Evolutionary conservation across 1,140 invertebrate species (phyloP).

Genomic region (Euwallacea fornicatus): DNA sequence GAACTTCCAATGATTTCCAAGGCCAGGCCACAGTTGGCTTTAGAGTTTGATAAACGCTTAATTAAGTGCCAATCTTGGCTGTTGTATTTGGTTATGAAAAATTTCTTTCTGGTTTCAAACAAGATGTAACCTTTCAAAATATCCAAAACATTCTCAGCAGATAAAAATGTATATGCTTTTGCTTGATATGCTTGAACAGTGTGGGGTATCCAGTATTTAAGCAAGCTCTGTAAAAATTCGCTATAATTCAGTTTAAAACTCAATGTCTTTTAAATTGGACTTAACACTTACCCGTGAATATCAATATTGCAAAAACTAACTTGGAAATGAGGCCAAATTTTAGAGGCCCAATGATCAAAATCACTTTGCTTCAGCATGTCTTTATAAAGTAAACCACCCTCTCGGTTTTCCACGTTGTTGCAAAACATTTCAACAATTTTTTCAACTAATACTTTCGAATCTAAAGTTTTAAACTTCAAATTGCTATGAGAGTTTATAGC

Average conservation of each 20-base stretch:
- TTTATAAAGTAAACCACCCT: constrained; percentile 40
- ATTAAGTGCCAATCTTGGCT: neutral
- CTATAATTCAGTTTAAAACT: constrained; percentile 29
- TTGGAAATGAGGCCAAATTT: constrained; percentile 38
- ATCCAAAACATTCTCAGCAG: constrained; percentile 8
- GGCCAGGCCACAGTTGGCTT: neutral
- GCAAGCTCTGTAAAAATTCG: constrained; percentile 41
- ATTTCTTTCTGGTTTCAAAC: constrained; percentile 33
- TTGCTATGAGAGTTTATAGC: no score
- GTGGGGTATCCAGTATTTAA: constrained; percentile 42
- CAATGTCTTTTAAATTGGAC: constrained; percentile 9
- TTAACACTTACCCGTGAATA: constrained; percentile 42
- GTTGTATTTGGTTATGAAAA: constrained; percentile 5
- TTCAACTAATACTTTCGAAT: constrained; percentile 6
- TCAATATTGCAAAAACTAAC: constrained; percentile 31
- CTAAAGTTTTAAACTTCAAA: no score
- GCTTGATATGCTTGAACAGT: constrained; percentile 31
- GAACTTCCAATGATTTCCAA: constrained; percentile 28
- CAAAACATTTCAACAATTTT: constrained; percentile 39
- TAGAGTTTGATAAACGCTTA: no score
- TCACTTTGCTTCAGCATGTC: constrained; percentile 12
- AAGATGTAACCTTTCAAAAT: constrained; percentile 32
- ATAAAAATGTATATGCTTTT: constrained; percentile 33
- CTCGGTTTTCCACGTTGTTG: constrained; percentile 41
- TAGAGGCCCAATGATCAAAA: constrained; percentile 33